Conservation (phyloP, 2,888 invertebrate genomes). For the Marronus borbonicus region DNA sequence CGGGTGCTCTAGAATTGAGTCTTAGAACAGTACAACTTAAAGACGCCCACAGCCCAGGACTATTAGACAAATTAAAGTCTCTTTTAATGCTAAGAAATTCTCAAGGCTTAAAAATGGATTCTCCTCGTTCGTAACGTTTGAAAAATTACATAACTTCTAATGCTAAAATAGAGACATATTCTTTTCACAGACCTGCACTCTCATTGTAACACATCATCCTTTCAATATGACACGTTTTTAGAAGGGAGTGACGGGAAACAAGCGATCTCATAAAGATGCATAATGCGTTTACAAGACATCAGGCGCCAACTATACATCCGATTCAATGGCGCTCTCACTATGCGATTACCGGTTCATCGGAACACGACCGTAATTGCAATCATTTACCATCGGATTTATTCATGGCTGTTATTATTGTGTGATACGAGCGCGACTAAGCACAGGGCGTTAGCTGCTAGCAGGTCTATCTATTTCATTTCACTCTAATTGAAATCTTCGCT, state of each 20-base stretch:
- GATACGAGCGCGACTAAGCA: constrained; percentile 16
- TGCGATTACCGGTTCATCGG: constrained; percentile 21
- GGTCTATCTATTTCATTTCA: constrained; percentile 10
- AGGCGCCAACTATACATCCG: constrained; percentile 38
- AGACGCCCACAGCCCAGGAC: too few species aligned
- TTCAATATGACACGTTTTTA: constrained; percentile 33
- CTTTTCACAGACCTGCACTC: not conserved
- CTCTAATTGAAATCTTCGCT: constrained; percentile 45
- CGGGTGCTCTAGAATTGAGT: too few species aligned
- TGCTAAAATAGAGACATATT: too few species aligned
- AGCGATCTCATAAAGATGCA: constrained; percentile 41
- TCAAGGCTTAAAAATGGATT: too few species aligned
- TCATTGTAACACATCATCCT: constrained; percentile 18
- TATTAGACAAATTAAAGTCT: too few species aligned
- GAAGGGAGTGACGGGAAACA: constrained; percentile 41
- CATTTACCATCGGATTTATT: constrained; percentile 43
- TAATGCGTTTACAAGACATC: constrained; percentile 33
- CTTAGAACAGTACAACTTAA: too few species aligned
- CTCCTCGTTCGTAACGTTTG: too few species aligned
- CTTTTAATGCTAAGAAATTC: too few species aligned
- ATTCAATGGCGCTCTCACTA: constrained; percentile 32
- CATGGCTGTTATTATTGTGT: constrained; percentile 25
- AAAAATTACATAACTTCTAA: too few species aligned
- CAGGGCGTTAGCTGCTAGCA: constrained; percentile 1
- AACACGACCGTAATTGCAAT: constrained; percentile 43